Base-by-base conservation (phyloP, 2,888 invertebrate species). In the Busseola fusca region DNA sequence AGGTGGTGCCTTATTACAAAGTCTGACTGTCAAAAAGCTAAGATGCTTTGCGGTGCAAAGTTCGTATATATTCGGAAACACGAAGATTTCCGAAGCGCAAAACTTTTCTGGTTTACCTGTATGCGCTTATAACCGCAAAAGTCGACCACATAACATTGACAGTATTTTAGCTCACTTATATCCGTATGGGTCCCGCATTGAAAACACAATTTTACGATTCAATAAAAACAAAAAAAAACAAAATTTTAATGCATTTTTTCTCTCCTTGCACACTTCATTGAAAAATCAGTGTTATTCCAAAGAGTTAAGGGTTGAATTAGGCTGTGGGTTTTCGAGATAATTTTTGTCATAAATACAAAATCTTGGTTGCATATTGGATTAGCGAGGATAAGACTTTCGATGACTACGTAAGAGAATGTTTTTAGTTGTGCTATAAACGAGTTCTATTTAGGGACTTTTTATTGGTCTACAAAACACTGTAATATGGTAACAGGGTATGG, bases 111-210 rank as follows among this genome's bases (percentile, higher is more conserved):
- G 30, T n/a, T 18, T 18, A 57, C 6, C 58, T 58, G n/a, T 1
- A 5, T 25, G 52, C 6, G 16, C 5, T 18, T 52, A 25, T n/a
- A 80, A 83, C 82, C 84, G 56, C 81, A 74, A 64, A 34, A 0
- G 25, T 12, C 57, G 65, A 84, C 80, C 71, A 52, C 81, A 72
- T 64, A 52, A 25, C 68, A 62, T 65, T 52, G 52, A 54, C 63
- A 72, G 67, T 70, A 72, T 77, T 71, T 75, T 67, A 70, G 16
- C n/a, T 6, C 57, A 25, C 40, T 25, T 12, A 42, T 18, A 59
- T 18, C 50, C 27, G 75, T 73, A 73, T 62, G 72, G 81, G 74
- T 18, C 83, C 86, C 86, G 86, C 84, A 83, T 85, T 69, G 34
- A 54, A 64, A 60, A 81, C 69, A 70, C 65, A 25, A 16, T 42